Base-by-base conservation (phyloP, 30 jellyfish, hydroid and myxozoan genomes). In the Chironex yamaguchii region DNA sequence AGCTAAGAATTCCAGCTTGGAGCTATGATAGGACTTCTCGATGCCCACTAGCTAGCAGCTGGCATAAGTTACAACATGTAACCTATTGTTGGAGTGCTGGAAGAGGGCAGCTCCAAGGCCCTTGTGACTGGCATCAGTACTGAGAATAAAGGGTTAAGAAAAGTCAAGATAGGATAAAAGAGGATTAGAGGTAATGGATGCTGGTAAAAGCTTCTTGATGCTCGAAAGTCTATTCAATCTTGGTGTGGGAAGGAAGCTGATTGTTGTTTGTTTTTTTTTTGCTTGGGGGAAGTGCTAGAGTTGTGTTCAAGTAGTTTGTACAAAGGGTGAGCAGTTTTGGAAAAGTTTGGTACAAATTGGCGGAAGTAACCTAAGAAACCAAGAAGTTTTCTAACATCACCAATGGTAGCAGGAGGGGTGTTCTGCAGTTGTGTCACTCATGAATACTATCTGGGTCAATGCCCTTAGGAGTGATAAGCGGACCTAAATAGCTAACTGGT, bases 81-180 rank as follows among this genome's bases (percentile, higher is more conserved):
- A 52, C 34, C 28, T 32, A 51, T 76, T 74, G 9, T 29, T 76
- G 23, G 69, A 58, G 26, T 71, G 29, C 70, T 73, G 96, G 26
- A 49, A 86, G 33, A 84, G 32, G 2, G 71, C 77, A 24, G 78
- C 74, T 12, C 90, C 94, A 26, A 84, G 33, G 6, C 90, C 84
- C 24, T 70, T 12, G 34, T 72, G 71, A 9, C 91, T 69, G 34
- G 94, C 89, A 25, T 84, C 89, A 11, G 89, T 84, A 70, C 62
- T 85, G 25, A 70, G 23, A 51, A 51, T 12, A 34, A 49, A 84
- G 0, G 84, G 67, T 29, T 71, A 32, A 2, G 71, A 24, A 22
- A 34, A 85, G 36, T 36, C 76, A 14, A 89, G 95, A 29, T 85
- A 85, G 1, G 89, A 89, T 26, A 85, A 9, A 22, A 85, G 36